phyloP scores from a whole-genome alignment of 2,888 invertebrate species.

The Xestia ashworthii region DNA sequence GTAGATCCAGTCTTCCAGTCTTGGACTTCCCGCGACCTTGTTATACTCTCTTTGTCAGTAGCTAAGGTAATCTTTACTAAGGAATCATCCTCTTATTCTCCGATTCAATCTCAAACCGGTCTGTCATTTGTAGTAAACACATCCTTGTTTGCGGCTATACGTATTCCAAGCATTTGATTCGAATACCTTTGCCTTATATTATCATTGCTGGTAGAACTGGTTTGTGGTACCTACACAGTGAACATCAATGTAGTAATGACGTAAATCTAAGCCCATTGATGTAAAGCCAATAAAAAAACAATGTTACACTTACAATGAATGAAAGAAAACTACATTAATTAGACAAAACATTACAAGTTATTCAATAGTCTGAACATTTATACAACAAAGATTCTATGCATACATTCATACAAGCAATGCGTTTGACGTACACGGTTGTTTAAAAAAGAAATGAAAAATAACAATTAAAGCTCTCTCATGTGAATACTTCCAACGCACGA shows the following conservation, averaged over 20 bases:
- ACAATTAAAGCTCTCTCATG: slow-evolving; percentile 49
- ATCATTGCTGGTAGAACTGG: background rate
- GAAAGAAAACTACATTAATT: slow-evolving; percentile 16
- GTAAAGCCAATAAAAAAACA: background rate
- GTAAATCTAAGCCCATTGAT: slow-evolving; percentile 10
- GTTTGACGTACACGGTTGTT: slow-evolving; percentile 50
- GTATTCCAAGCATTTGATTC: background rate
- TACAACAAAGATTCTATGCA: background rate
- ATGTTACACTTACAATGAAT: slow-evolving; percentile 22
- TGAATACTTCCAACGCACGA: slow-evolving; percentile 33
- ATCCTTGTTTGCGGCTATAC: background rate
- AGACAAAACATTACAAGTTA: slow-evolving; percentile 44
- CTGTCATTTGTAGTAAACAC: background rate
- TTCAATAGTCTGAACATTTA: slow-evolving; percentile 22
- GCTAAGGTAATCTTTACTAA: too few species aligned
- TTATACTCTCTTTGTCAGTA: background rate
- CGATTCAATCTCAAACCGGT: background rate
- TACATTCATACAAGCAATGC: slow-evolving; percentile 33
- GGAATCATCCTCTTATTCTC: background rate
- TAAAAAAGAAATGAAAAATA: slow-evolving; percentile 51
- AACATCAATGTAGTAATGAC: slow-evolving; percentile 4
- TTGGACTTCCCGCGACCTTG: too few species aligned
- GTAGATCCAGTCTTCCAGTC: background rate
- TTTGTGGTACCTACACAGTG: slow-evolving; percentile 10
- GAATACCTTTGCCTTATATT: background rate